Evolutionary conservation across 2,797 vertebrate genomes (phyloP).

Genomic region (Molossus molossus): DNA sequence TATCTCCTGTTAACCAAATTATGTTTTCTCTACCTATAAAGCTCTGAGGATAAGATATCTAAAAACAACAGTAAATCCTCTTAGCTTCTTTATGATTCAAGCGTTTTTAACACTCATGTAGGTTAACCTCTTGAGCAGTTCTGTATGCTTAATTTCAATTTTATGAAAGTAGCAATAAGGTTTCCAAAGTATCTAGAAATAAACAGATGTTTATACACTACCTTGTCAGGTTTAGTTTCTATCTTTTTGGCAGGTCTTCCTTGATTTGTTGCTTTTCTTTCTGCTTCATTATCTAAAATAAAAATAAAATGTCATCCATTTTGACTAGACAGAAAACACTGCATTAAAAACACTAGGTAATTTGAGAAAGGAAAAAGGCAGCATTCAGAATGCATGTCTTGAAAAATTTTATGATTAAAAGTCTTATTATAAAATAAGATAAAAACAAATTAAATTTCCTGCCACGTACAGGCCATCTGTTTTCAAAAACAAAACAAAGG

Average conservation of each 20-base stretch:
- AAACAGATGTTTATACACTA: conserved; percentile 53
- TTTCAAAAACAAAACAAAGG: conserved; percentile 67
- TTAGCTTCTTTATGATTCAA: neutral
- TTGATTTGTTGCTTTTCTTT: conserved; percentile 81
- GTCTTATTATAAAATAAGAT: conserved; percentile 38
- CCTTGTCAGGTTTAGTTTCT: conserved; percentile 76
- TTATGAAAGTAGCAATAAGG: neutral
- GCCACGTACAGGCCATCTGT: neutral
- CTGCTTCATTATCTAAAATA: conserved; percentile 85
- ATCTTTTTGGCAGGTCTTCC: conserved; percentile 81
- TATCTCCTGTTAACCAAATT: conserved; percentile 28
- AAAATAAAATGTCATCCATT: conserved; percentile 59
- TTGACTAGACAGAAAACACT: conserved; percentile 39
- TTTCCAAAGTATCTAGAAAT: neutral
- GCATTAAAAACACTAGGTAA: neutral
- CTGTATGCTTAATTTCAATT: neutral
- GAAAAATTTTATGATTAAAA: conserved; percentile 55
- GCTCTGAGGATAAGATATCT: neutral
- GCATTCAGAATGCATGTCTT: neutral
- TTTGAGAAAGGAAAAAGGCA: neutral
- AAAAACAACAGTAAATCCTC: conserved; percentile 11
- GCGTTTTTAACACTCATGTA: neutral
- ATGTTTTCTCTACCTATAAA: conserved; percentile 49
- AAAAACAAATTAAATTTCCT: conserved; percentile 54
- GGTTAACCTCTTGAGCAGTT: neutral